Conservation (phyloP, 2,113 vertebrate species). For the Cochlearius cochlearius region DNA sequence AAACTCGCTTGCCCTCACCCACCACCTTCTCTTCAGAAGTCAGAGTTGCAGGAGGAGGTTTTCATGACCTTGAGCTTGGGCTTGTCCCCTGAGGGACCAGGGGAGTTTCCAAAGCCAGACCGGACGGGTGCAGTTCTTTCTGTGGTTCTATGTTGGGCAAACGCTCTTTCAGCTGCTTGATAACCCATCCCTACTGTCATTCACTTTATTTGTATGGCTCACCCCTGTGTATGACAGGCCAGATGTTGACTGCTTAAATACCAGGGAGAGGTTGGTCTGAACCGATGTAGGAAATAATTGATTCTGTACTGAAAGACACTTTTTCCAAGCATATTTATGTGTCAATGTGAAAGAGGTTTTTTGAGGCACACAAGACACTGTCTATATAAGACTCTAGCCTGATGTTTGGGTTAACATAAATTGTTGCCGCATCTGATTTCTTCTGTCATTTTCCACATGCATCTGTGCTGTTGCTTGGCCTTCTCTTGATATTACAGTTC, state of each 20-base stretch:
- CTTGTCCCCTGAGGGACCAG: not conserved
- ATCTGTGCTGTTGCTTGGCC: not conserved
- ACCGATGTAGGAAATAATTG: not conserved
- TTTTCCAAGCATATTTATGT: not conserved
- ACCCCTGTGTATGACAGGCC: not conserved
- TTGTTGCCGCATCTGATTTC: not conserved
- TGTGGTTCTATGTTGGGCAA: not conserved
- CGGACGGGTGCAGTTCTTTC: rapidly evolving
- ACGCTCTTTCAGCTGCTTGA: not conserved
- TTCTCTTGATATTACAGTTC: not conserved
- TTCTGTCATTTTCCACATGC: not conserved
- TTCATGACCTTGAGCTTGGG: not conserved
- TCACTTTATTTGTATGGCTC: not conserved
- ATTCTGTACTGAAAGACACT: not conserved
- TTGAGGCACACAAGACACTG: not conserved
- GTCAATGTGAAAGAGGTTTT: not conserved
- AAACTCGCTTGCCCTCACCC: not conserved
- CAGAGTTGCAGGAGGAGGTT: not conserved
- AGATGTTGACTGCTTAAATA: not conserved
- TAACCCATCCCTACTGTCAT: not conserved
- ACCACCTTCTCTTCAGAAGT: not conserved
- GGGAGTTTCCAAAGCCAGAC: not conserved
- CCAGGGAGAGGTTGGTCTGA: not conserved
- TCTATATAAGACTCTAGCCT: not conserved
- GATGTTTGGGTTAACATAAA: not conserved